Base-by-base conservation (phyloP, 2,888 invertebrate genomes). In the Cephus sareptanus region DNA sequence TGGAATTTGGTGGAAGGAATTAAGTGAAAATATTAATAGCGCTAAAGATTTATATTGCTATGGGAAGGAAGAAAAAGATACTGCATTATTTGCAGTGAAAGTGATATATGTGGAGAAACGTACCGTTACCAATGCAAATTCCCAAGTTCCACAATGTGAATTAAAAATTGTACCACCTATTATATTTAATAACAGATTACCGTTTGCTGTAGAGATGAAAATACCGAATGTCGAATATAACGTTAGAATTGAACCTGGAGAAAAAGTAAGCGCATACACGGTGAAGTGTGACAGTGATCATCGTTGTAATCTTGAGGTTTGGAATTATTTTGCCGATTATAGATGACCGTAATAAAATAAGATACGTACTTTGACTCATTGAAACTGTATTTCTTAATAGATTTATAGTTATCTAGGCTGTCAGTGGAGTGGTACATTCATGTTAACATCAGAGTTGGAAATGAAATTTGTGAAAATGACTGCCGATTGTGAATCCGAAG, bases 1-100 rank as follows among this genome's bases (percentile, higher is more conserved):
- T 79, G 95, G 95, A 1, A 94, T 97, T 73, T 96, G 96, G 95
- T 97, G 97, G 97, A 95, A 94, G 92, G 96, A 97, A 83, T 90
- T 97, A 80, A 94, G 94, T 0, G 94, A 93, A 4, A 94, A 95
- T 83, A 92, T 95, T 80, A 95, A 95, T 74, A 93, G 93, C 0
- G 93, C 95, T 1, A 94, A 94, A 79, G 95, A 95, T 86, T 92
- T 96, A 83, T 93, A 94, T 79, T 97, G 97, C 87, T 93, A 93
- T 9, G 94, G 95, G 9, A 95, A 95, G 87, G 93, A 92, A 13
- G 93, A 93, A 12, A 81, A 81, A 0, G 94, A 94, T 79, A 90
- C 93, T 33, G 93, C 94, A 74, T 94, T 95, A 37, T 96, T 96
- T 85, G 94, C 95, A 15, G 93, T 96, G 87, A 94, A 95, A 86